phyloP scores from a whole-genome alignment of 2,888 invertebrate species.

The Archips xylosteana region DNA sequence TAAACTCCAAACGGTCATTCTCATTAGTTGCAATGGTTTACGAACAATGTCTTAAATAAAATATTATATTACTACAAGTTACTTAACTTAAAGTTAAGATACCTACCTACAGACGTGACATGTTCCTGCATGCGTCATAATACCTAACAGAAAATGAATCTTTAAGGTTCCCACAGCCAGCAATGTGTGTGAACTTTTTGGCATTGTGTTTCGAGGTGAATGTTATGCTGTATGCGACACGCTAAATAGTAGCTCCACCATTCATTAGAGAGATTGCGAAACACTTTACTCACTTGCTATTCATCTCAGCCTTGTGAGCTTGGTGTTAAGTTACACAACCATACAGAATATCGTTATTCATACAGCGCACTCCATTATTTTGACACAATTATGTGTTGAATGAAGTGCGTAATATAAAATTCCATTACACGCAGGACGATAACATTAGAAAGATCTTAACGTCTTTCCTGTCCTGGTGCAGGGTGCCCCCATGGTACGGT shows the following conservation, averaged over 20 bases:
- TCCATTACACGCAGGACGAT: no score
- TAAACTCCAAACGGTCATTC: no score
- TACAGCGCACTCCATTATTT: constrained; percentile 17
- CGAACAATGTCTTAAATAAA: neutral
- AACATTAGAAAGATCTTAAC: neutral
- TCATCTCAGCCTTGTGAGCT: constrained; percentile 63
- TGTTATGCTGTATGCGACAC: constrained; percentile 63
- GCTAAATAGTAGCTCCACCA: constrained; percentile 55
- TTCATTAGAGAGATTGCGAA: constrained; percentile 68
- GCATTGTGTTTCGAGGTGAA: constrained; percentile 75
- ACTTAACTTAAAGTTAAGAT: neutral
- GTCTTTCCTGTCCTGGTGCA: no score
- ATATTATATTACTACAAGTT: neutral
- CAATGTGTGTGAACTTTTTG: constrained; percentile 75
- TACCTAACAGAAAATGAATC: constrained; percentile 31
- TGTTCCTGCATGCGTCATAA: constrained; percentile 29
- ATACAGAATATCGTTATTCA: constrained; percentile 55
- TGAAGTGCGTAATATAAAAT: neutral
- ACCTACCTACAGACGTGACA: neutral
- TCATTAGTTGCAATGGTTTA: no score
- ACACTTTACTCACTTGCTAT: constrained; percentile 65
- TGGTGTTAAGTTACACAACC: constrained; percentile 61
- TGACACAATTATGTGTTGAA: constrained; percentile 28
- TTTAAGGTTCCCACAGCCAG: constrained; percentile 57
- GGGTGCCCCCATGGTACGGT: no score